Evolutionary conservation across 2,113 vertebrate genomes (phyloP), one percentile per base, ranked within the genome.

Genomic region (Boulengeromyrus knoepffleri): DNA sequence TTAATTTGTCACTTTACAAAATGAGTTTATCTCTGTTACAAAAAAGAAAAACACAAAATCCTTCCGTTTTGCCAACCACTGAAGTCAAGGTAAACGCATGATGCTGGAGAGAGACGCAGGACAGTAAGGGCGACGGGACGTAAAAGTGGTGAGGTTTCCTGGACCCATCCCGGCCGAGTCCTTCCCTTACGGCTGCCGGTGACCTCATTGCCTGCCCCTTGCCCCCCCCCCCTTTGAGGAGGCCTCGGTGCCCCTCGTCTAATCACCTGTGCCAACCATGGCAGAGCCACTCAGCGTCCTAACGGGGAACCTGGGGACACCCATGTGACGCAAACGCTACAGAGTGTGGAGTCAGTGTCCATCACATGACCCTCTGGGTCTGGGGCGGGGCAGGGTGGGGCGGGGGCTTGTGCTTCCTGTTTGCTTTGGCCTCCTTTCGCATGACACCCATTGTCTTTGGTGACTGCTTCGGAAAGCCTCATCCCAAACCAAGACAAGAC

Each of bases 281-380:
- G n/a, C 80, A 89, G 52, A 56, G 24, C 80, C 80, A n/a, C 12
- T 27, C 3, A 13, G 58, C 7, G 45, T 56, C 89, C n/a, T 31
- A 85, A 36, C 58, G 6, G 77, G 89, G 39, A 85, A 47, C 80
- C 80, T 39, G 50, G 89, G 89, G 50, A 84, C 70, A 84, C 50
- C 47, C 17, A 12, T 83, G 80, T 85, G 80, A 89, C 46, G n/a
- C 89, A 89, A 89, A 62, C 15, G 21, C 84, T 85, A 36, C 50
- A n/a, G 31, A 17, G 47, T 83, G 31, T 56, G 49, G 21, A 56
- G 88, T 83, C 89, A 85, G 77, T 85, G 89, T 89, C 50, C 50
- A 46, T 27, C 17, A 46, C 15, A 19, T 52, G 62, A 52, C 10
- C 88, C 17, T 80, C n/a, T 36, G 50, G 12, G 9, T 2, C 47